Base-by-base conservation (phyloP, 2,797 vertebrate species). In the Alca torda region DNA sequence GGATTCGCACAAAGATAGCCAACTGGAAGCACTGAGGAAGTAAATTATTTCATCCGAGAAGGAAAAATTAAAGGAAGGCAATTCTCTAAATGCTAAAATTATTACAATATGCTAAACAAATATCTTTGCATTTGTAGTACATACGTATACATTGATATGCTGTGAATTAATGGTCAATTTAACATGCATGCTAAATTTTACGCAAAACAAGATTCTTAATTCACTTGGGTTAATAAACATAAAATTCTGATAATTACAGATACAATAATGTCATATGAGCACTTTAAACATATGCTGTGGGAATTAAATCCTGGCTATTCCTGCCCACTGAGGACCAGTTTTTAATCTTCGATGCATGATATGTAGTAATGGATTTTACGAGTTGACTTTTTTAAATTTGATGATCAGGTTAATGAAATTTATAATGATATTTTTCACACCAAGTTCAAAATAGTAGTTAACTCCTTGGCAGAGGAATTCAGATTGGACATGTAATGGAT, bases 171-270 rank as follows among this genome's bases (percentile, higher is more conserved):
- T 91, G 95, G 94, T 93, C 90, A 95, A 94, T 97, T 97, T 95
- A 96, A 96, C 90, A 93, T 0, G 76, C 92, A 67, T 69, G 84
- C 94, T 94, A 94, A 85, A 96, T 95, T 93, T 94, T 93, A 95
- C 11, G 28, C 84, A 96, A 97, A 97, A 96, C 94, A 97, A 97
- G 97, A 95, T 69, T 96, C 96, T 95, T 97, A 96, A 97, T 97
- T 97, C 95, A 92, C 89, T 96, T 92, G 84, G 90, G 95, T 97
- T 97, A 97, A 97, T 97, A 97, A 97, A 97, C 95, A 96, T 97
- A 97, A 97, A 97, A 96, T 97, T 97, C 97, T 97, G 95, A 97
- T 97, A 97, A 97, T 97, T 97, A 96, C 94, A 97, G 95, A 97
- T 97, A 97, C 96, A 97, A 97, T 97, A 97, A 96, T 92, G 95